phyloP scores from a whole-genome alignment of 1,140 invertebrate genomes.

The Probaryconus sp. region DNA sequence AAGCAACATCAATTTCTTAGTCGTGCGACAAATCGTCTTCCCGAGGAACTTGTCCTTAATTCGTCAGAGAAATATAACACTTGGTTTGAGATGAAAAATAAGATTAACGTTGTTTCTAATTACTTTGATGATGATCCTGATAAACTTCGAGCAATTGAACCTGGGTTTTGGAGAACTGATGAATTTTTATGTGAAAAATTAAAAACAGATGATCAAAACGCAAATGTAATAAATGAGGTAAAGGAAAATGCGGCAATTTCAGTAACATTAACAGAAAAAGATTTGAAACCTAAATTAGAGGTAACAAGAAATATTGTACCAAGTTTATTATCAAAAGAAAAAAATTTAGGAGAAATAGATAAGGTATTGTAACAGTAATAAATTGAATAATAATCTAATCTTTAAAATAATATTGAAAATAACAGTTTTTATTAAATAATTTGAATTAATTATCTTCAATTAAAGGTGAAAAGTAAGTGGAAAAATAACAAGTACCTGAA shows the following conservation, averaged over 20 bases:
- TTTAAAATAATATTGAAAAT: too few relatives aligned
- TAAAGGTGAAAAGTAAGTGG: slow-evolving; percentile 30
- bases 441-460: slow-evolving; percentile 2
- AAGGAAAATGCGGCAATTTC: background rate
- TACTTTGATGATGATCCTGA: slow-evolving; percentile 11
- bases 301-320: slow-evolving; percentile 29
- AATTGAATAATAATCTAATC: too few relatives aligned
- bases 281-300: slow-evolving; percentile 24
- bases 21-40: slow-evolving; percentile 32
- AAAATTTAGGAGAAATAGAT: slow-evolving; percentile 18
- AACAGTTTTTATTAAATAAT: too few relatives aligned
- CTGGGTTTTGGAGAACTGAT: slow-evolving; percentile 33
- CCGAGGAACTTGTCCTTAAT: slow-evolving; percentile 38
- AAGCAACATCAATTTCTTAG: slow-evolving; percentile 27
- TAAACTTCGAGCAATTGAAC: slow-evolving; percentile 24
- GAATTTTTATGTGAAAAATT: slow-evolving; percentile 28
- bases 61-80: slow-evolving; percentile 4
- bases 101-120: slow-evolving; percentile 6
- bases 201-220: background rate
- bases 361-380: slow-evolving; percentile 32
- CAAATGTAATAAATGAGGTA: background rate
- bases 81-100: slow-evolving; percentile 19
- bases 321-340: slow-evolving; percentile 25
- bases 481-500: slow-evolving; percentile 31
- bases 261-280: slow-evolving; percentile 18